phyloP scores from a whole-genome alignment of 2,888 invertebrate species.

The Drosophila bunnanda region DNA sequence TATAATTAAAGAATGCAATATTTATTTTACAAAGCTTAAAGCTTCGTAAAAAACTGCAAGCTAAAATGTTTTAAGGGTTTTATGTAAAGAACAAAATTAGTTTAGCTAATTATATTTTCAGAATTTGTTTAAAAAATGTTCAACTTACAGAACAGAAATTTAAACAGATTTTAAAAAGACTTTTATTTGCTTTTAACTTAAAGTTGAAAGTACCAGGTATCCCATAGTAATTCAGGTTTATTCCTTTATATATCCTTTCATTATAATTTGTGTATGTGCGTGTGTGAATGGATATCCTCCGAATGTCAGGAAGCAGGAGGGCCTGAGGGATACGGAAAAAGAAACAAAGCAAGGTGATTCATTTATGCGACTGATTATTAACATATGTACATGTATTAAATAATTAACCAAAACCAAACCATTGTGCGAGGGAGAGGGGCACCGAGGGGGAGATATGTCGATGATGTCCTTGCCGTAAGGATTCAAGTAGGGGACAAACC shows the following conservation, averaged over 20 bases:
- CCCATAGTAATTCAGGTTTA: neutral
- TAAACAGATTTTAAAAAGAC: no score
- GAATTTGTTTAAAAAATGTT: no score
- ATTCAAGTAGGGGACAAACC: conserved; percentile 55
- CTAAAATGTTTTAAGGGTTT: no score
- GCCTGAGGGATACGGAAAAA: conserved; percentile 18
- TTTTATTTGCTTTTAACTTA: no score
- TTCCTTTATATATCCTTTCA: neutral
- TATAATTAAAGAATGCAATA: neutral
- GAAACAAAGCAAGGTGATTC: conserved; percentile 76
- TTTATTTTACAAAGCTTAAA: no score
- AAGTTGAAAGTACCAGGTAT: neutral
- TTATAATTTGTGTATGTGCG: neutral
- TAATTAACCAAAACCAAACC: conserved; percentile 38
- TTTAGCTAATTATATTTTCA: no score
- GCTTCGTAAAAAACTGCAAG: no score
- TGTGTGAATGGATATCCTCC: conserved; percentile 10
- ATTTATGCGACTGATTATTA: conserved; percentile 81
- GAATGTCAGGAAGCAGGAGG: neutral
- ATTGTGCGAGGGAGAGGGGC: conserved; percentile 19
- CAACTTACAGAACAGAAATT: no score
- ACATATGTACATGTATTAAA: conserved; percentile 68
- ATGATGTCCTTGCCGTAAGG: conserved; percentile 32
- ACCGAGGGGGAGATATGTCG: conserved; percentile 25
- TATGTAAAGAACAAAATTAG: no score